phyloP scores from a whole-genome alignment of 2,797 vertebrate species.

The Epinephelus malabaricus region DNA sequence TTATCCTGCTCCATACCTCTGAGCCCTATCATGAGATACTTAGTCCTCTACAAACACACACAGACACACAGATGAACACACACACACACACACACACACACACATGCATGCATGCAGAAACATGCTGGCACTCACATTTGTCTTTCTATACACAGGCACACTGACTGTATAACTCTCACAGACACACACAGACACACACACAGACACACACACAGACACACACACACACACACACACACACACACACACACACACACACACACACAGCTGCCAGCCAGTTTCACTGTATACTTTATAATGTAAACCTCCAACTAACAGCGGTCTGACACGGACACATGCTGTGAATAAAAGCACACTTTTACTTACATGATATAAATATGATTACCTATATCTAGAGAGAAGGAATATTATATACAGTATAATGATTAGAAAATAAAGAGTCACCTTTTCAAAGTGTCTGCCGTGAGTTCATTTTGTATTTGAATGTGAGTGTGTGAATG shows the following conservation, averaged over 20 bases:
- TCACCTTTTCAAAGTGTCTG: constrained; percentile 84
- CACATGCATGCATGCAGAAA: constrained; percentile 60
- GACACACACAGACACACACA: too few relatives aligned
- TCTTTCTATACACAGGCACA: constrained; percentile 64
- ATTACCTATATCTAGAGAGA: constrained; percentile 84
- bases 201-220: constrained; percentile 3
- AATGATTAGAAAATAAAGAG: constrained; percentile 87
- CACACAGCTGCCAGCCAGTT: constrained; percentile 78
- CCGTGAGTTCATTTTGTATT: constrained; percentile 62
- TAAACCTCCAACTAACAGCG: constrained; percentile 84
- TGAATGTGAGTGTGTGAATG: constrained; percentile 25
- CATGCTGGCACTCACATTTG: constrained; percentile 71
- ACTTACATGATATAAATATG: constrained; percentile 86
- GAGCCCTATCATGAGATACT: constrained; percentile 72
- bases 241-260: constrained; percentile 62
- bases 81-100: constrained; percentile 20
- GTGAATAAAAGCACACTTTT: constrained; percentile 90
- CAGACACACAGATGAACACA: constrained; percentile 34
- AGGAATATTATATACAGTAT: constrained; percentile 85
- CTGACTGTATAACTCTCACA: constrained; percentile 42
- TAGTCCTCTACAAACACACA: constrained; percentile 51
- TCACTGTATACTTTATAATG: constrained; percentile 84
- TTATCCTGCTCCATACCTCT: constrained; percentile 73
- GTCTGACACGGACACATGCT: constrained; percentile 84
- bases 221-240: constrained; percentile 2